A percentile compares a stretch with the other conserved stretches of the same genome.
phyloP scores from a whole-genome alignment of 2,888 invertebrate species.

The Hoplodrina blanda region DNA sequence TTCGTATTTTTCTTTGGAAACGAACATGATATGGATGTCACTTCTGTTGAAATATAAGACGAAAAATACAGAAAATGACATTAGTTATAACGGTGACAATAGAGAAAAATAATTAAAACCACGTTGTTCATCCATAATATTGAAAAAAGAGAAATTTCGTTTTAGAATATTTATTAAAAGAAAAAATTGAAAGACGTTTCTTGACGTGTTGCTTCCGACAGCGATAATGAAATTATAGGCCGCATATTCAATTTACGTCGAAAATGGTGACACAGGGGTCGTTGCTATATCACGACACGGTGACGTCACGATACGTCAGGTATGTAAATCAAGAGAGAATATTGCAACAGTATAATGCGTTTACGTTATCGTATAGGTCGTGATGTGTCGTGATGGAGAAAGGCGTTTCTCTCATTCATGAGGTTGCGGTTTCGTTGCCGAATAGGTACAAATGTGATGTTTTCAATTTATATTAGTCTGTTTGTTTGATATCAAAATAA shows the following conservation, averaged over 20 bases:
- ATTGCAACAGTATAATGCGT: too few species aligned
- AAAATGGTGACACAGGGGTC: neutral
- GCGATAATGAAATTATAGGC: neutral
- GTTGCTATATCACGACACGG: too few species aligned
- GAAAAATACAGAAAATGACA: neutral
- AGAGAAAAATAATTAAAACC: conserved; percentile 2
- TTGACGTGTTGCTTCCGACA: neutral
- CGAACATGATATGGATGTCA: too few species aligned
- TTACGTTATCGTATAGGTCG: too few species aligned
- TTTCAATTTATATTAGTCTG: too few species aligned
- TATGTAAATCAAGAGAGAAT: neutral
- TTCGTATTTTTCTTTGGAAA: too few species aligned
- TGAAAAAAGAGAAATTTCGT: neutral
- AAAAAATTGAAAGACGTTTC: neutral
- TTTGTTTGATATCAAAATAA: too few species aligned
- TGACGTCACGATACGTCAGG: neutral
- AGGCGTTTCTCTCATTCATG: too few species aligned
- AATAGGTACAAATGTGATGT: too few species aligned
- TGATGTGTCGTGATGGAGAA: too few species aligned
- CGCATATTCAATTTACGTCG: neutral
- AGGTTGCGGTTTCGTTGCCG: too few species aligned
- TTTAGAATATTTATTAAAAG: neutral
- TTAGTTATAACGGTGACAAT: neutral
- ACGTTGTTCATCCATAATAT: neutral
- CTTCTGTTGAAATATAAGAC: neutral